A percentile compares a stretch with the other conserved stretches of the same genome.
These are phyloP conservation scores for Zaprionus africanus DNA, from an alignment of 1,140 invertebrate genomes.

Conservation along the genomic window DNA sequence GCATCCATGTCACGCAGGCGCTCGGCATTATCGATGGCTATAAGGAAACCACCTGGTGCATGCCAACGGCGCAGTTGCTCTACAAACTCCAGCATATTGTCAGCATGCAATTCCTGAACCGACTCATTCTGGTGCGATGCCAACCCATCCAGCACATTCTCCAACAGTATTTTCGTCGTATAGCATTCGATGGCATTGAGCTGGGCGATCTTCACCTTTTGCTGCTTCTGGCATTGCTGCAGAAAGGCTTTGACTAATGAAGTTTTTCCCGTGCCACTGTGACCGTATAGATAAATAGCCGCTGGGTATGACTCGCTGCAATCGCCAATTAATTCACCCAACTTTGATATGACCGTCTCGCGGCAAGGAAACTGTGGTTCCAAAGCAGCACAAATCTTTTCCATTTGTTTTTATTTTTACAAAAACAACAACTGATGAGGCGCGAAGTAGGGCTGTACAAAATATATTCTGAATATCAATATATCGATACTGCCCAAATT, in stretches of 20 bases:
- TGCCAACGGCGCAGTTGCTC: slow-evolving; percentile 84
- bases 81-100: slow-evolving; percentile 91
- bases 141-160: slow-evolving; percentile 89
- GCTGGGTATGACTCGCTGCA: slow-evolving; percentile 87
- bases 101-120: slow-evolving; percentile 86
- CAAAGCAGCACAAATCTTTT: slow-evolving; percentile 49
- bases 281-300: slow-evolving; percentile 91
- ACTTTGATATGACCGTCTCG: slow-evolving; percentile 86
- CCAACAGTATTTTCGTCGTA: slow-evolving; percentile 90
- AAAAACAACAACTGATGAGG: slow-evolving; percentile 8
- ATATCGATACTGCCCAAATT: too few species aligned
- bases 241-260: slow-evolving; percentile 87
- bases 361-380: slow-evolving; percentile 85
- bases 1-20: slow-evolving; percentile 89
- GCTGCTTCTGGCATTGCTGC: slow-evolving; percentile 72
- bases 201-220: slow-evolving; percentile 87
- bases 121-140: neutral
- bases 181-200: slow-evolving; percentile 94
- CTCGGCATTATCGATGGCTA: slow-evolving; percentile 92
- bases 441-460: neutral
- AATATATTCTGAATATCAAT: too few species aligned
- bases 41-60: slow-evolving; percentile 69
- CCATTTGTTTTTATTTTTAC: slow-evolving; percentile 48
- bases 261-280: slow-evolving; percentile 92
- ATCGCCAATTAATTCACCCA: slow-evolving; percentile 87